phyloP scores from a whole-genome alignment of 2,888 invertebrate genomes.

The Schizaphis graminum region DNA sequence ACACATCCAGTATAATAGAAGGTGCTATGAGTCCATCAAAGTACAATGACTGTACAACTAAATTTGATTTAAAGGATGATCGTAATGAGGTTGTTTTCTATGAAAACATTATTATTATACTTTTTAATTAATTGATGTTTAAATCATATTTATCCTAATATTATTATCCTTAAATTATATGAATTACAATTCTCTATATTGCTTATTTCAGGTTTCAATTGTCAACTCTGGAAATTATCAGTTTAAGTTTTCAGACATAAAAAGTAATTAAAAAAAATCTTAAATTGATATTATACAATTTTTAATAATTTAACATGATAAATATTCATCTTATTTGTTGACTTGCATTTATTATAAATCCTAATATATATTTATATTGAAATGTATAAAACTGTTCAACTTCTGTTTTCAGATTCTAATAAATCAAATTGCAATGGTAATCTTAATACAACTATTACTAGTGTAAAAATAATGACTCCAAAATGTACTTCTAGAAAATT shows the following conservation, averaged over 20 bases:
- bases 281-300: background rate
- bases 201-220: background rate
- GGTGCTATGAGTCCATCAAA: background rate
- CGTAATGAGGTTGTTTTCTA: conserved; percentile 34
- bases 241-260: background rate
- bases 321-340: background rate
- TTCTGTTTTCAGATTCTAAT: conserved; percentile 30
- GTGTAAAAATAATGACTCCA: conserved; percentile 44
- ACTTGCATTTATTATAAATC: background rate
- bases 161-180: background rate
- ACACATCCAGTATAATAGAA: background rate
- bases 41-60: background rate
- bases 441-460: conserved; percentile 48
- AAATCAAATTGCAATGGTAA: background rate
- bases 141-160: background rate
- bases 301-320: background rate
- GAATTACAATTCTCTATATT: background rate
- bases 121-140: background rate
- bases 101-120: background rate
- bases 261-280: conserved; percentile 33
- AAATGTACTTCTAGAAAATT: conserved; percentile 70
- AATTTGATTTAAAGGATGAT: background rate
- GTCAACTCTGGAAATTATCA: background rate
- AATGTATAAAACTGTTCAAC: background rate
- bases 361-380: background rate